Conservation (phyloP, 1,140 invertebrate genomes). For the Mylabris phalerata region DNA sequence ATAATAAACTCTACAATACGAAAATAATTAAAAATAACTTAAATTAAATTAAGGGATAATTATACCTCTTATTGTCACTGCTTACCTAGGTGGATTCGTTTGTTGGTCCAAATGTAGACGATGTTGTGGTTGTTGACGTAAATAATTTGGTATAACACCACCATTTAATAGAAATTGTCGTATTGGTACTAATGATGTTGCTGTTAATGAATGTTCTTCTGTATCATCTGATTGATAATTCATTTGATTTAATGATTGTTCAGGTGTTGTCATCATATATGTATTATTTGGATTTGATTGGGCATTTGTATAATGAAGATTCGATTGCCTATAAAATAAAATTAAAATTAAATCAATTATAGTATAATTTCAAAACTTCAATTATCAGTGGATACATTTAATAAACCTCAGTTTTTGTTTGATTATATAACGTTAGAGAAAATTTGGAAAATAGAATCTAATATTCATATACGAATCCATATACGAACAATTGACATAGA, state of each 20-base stretch:
- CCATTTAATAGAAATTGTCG: slow-evolving; percentile 29
- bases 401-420: no score
- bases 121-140: slow-evolving; percentile 4
- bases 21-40: no score
- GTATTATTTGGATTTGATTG: slow-evolving; percentile 22
- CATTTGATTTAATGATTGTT: slow-evolving; percentile 12
- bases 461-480: slow-evolving; percentile 3
- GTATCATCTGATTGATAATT: slow-evolving; percentile 19
- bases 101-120: slow-evolving; percentile 1
- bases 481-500: slow-evolving; percentile 5
- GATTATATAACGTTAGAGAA: no score
- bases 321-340: slow-evolving; percentile 40
- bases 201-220: slow-evolving; percentile 10
- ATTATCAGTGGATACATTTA: no score
- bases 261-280: slow-evolving; percentile 24
- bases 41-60: no score
- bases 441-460: no score
- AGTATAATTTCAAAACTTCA: no score
- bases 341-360: no score
- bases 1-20: no score
- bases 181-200: slow-evolving; percentile 51
- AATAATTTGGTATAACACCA: slow-evolving; percentile 6
- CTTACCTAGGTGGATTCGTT: background rate
- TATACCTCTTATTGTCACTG: no score
- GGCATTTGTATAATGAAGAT: slow-evolving; percentile 43